Evolutionary conservation across 2,888 invertebrate genomes (phyloP), one percentile per base, ranked within the genome.

Genomic region (Lasioglossum marginatum): DNA sequence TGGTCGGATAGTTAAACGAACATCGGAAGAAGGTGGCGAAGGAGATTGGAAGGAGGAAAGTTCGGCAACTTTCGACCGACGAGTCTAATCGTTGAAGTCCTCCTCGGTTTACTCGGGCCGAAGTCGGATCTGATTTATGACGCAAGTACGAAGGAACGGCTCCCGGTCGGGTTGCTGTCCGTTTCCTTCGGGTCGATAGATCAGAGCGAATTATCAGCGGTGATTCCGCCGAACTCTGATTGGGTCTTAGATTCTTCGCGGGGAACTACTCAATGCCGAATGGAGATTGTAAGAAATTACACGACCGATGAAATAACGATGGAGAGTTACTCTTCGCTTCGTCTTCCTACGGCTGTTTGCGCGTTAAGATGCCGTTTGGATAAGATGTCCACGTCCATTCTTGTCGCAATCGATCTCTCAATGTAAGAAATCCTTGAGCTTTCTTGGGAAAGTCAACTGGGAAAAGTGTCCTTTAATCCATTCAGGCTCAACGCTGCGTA

Each of bases 51-150:
- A 66, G 76, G 82, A 86, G 85, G 87, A 85, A 90, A 90, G 86
- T 90, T 85, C 74, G 31, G n/a, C 76, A 91, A 90, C 86, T 90
- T 90, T 86, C 74, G 84, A 77, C 79, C 84, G 82, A 86, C 89
- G 83, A 88, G 88, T 90, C 91, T 90, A 90, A 90, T 90, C 91
- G 89, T 79, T 81, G 63, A 85, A 90, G 88, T 86, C 91, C 78
- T 80, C 68, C 60, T 60, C 81, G 82, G 77, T 88, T 89, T 81
- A 73, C 82, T 76, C 43, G 45, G 75, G 37, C 31, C 73, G 81
- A 87, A 82, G 82, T 77, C 79, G 73, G 77, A 72, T 57, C 85
- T 90, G 91, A 90, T 90, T 90, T 91, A 90, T 89, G 89, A 86
- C 80, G 74, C 76, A 60, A 63, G 52, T 19, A 37, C 63, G 79